Evolutionary conservation across 2,888 invertebrate species (phyloP), one percentile per base, ranked within the genome.

Genomic region (Lepidonotus clava): DNA sequence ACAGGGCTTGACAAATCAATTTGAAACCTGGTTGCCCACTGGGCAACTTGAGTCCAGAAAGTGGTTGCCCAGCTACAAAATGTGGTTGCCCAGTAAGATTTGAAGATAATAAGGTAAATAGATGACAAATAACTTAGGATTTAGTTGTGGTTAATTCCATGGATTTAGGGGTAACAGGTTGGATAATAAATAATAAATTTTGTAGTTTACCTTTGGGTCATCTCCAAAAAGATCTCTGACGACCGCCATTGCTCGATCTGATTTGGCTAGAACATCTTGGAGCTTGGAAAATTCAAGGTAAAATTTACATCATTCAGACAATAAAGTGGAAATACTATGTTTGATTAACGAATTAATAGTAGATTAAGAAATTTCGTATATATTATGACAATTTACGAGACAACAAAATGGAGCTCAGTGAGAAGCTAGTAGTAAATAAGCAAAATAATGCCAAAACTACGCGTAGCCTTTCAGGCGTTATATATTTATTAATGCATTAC

Each of bases 171-270:
- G 11, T 14, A 14, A 51, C 11, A 51, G 21, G 51, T 51, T 21
- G 11, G 51, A 51, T 51, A 14, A 51, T 14, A 21, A 51, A 14
- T 51, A 51, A 14, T 51, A 51, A 51, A 51, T 51, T 51, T 51
- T 21, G 51, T 51, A 11, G 21, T 51, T 51, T 40, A 92, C 93
- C 90, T 90, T 91, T 21, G 93, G 92, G 84, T 92, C 92, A 90
- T 93, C 93, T 46, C 92, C 93, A 91, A 93, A 93, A 83, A 93
- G 76, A 83, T 92, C 92, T 87, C 92, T 91, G 14, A 92, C 92
- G 28, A 92, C 91, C 4, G 92, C 89, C 92, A 93, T 91, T 91
- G 92, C 92, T 38, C 91, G 90, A 85, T 93, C 93, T 77, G 92
- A 92, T 77, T 91, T 92, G 38, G 91, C 89, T 66, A 93, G 86